A percentile compares a stretch with the other conserved stretches of the same genome.
These are phyloP conservation scores for Chironomus tepperi DNA, from an alignment of 1,140 invertebrate species.

Conservation along the genomic window DNA sequence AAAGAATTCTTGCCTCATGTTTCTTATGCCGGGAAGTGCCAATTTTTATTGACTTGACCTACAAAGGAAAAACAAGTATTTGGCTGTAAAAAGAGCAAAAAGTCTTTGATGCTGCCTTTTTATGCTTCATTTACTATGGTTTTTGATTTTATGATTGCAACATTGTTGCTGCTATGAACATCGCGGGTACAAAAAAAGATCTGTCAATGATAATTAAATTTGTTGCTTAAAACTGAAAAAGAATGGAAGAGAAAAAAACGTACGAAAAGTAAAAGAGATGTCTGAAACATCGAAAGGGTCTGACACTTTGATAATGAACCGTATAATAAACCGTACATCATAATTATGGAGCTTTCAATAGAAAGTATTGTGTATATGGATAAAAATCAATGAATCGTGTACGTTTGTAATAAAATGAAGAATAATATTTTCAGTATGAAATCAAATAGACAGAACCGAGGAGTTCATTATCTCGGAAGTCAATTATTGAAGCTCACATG, in stretches of 20 bases:
- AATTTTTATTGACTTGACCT: neutral
- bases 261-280: too few relatives aligned
- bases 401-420: too few relatives aligned
- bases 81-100: neutral
- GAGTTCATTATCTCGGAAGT: too few relatives aligned
- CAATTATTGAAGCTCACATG: too few relatives aligned
- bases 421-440: too few relatives aligned
- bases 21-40: neutral
- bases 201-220: constrained; percentile 14
- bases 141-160: neutral
- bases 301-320: neutral
- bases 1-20: neutral
- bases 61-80: neutral
- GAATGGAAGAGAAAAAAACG: neutral
- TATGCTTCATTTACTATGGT: constrained; percentile 1
- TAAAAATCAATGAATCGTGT: neutral
- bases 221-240: neutral
- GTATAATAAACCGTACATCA: neutral
- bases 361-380: neutral
- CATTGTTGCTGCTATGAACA: neutral
- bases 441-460: too few relatives aligned
- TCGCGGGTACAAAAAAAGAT: neutral
- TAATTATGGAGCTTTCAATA: neutral
- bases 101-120: neutral
- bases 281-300: too few relatives aligned